Conservation (phyloP, 2,797 vertebrate species). For the Perodicticus potto region DNA sequence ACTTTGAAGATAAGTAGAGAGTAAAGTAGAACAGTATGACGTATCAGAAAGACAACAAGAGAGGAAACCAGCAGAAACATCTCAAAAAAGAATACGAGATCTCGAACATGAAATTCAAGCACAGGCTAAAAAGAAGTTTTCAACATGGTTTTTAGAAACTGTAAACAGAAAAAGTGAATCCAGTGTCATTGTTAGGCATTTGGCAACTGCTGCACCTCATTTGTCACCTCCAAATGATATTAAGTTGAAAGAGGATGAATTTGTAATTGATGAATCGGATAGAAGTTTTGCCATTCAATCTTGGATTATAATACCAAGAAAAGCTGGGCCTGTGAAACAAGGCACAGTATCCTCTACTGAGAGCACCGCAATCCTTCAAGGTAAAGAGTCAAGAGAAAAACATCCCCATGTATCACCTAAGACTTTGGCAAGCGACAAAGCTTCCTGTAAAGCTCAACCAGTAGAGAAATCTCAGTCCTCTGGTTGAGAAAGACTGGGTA, state of each 20-base stretch:
- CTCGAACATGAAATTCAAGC: slow-evolving; percentile 62
- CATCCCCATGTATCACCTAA: neutral
- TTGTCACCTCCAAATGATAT: slow-evolving; percentile 56
- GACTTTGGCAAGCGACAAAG: neutral
- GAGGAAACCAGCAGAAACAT: slow-evolving; percentile 17
- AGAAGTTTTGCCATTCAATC: slow-evolving; percentile 51
- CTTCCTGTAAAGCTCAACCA: neutral
- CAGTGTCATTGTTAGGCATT: slow-evolving; percentile 77
- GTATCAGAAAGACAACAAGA: slow-evolving; percentile 63
- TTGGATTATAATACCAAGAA: slow-evolving; percentile 86
- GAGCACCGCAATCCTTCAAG: slow-evolving; percentile 57
- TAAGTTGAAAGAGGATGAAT: slow-evolving; percentile 84
- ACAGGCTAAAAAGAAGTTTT: slow-evolving; percentile 73
- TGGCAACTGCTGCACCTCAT: neutral
- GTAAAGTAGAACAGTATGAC: slow-evolving; percentile 52
- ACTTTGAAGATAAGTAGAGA: slow-evolving; percentile 66
- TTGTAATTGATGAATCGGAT: slow-evolving; percentile 87
- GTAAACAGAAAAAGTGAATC: slow-evolving; percentile 64
- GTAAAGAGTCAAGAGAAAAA: slow-evolving; percentile 55
- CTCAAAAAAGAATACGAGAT: neutral
- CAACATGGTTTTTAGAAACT: slow-evolving; percentile 75
- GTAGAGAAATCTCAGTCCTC: slow-evolving; percentile 46
- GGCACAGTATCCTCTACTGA: neutral
- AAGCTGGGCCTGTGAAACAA: slow-evolving; percentile 50
- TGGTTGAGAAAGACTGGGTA: slow-evolving; percentile 3